Percentiles rank a stretch among this genome's conserved stretches.
Conservation (phyloP, 1,140 invertebrate species). For the Aphidius gifuensis region DNA sequence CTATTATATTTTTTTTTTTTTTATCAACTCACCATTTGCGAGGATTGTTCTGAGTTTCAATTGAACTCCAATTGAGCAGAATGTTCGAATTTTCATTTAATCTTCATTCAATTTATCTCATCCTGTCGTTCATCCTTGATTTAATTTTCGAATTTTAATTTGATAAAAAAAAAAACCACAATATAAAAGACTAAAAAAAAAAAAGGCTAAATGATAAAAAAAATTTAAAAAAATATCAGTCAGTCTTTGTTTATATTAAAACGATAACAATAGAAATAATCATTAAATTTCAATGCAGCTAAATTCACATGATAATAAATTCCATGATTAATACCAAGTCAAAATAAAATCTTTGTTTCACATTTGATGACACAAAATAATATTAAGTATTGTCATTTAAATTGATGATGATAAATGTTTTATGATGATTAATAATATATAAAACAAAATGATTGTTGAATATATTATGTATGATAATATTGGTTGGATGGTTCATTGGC, state of each 20-base stretch:
- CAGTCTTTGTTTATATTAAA: too few relatives aligned
- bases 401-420: too few relatives aligned
- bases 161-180: not conserved
- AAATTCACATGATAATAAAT: too few relatives aligned
- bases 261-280: not conserved
- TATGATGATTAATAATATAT: too few relatives aligned
- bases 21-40: too few relatives aligned
- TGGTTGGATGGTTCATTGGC: slow-evolving; percentile 5
- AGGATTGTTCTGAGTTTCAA: too few relatives aligned
- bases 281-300: not conserved
- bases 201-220: too few relatives aligned
- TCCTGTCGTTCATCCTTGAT: too few relatives aligned
- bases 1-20: too few relatives aligned
- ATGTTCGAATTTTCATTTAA: not conserved
- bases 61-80: not conserved
- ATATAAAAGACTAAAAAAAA: too few relatives aligned
- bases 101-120: not conserved
- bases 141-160: not conserved
- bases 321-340: too few relatives aligned
- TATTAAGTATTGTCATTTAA: slow-evolving; percentile 5
- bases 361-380: not conserved
- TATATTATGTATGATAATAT: not conserved
- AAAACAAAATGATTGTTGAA: not conserved
- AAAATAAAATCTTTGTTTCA: not conserved
- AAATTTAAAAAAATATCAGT: too few relatives aligned